Base-by-base conservation (phyloP, 2,888 invertebrate genomes). In the Lasius platythorax region DNA sequence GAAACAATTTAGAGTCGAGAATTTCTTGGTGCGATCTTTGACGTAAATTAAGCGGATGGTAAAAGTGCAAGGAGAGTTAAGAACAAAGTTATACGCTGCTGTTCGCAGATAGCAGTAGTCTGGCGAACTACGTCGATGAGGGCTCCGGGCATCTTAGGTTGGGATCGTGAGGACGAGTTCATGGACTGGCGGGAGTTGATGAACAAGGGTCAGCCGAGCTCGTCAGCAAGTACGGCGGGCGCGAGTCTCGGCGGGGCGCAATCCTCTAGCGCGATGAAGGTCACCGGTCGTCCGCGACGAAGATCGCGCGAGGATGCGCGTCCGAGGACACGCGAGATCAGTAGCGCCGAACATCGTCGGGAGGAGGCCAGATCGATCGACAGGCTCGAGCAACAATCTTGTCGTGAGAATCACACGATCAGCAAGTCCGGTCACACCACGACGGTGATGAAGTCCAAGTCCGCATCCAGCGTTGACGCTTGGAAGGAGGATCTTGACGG, bases 101-200 rank as follows among this genome's bases (percentile, higher is more conserved):
- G 30, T 78, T 23, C 33, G 23, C 79, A 95, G 95, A 94, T 95
- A 92, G 95, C 95, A 91, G 92, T 95, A 87, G 94, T 95, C 92
- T 95, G 95, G 95, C 93, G 94, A 91, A 90, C 93, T 83, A 92
- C 95, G 94, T 94, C 95, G 92, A 95, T 95, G 95, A 94, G 95
- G 93, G 93, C 94, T 92, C 94, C 94, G 88, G 94, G 95, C 89
- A 93, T 95, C 88, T 93, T 95, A 91, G 94, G 94, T 90, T 95
- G 95, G 94, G 95, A 95, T 92, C 93, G 94, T 91, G 94, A 94
- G 94, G 94, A 94, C 93, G 94, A 94, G 93, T 94, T 94, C 89
- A 95, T 94, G 94, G 94, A 95, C 87, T 95, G 94, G 94, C 94
- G 94, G 88, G 94, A 94, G 85, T 90, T 88, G 78, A 89, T 90